phyloP scores from a whole-genome alignment of 2,113 vertebrate genomes.

The Corythaixoides concolor region DNA sequence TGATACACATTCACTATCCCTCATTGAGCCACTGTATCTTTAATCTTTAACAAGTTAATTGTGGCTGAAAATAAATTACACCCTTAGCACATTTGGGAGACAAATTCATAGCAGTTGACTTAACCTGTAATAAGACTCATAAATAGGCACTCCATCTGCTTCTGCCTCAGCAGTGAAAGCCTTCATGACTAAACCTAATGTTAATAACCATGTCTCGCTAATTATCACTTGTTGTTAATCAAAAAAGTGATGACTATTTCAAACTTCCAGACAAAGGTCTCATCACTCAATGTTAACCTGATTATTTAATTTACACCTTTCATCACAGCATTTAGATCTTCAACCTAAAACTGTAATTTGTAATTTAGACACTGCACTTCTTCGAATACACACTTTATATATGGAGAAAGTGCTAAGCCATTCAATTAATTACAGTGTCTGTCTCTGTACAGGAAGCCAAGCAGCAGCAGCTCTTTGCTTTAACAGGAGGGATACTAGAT shows the following conservation, averaged over 20 bases:
- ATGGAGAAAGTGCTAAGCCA: constrained; percentile 1
- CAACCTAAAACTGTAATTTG: constrained; percentile 71
- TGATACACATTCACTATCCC: not conserved
- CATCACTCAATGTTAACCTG: constrained; percentile 72
- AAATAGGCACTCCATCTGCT: constrained; percentile 78
- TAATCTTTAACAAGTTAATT: constrained; percentile 56
- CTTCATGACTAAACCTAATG: constrained; percentile 70
- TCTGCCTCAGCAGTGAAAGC: constrained; percentile 58
- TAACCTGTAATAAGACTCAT: constrained; percentile 67
- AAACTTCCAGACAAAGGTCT: constrained; percentile 72
- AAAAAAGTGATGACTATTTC: constrained; percentile 74
- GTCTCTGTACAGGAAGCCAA: not conserved
- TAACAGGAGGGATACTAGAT: not conserved
- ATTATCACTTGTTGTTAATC: constrained; percentile 77
- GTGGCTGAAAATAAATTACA: constrained; percentile 69
- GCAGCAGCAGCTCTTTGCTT: not conserved
- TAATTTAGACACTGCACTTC: constrained; percentile 46
- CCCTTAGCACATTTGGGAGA: constrained; percentile 72
- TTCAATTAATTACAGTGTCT: not conserved
- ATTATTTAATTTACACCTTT: constrained; percentile 80
- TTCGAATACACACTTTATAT: not conserved
- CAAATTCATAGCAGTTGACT: constrained; percentile 69
- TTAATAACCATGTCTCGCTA: constrained; percentile 71
- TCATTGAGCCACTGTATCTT: constrained; percentile 27
- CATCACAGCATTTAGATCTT: constrained; percentile 65